These are phyloP conservation scores for Heloderma charlesbogerti DNA, from an alignment of 2,113 vertebrate genomes.

Conservation along the genomic window DNA sequence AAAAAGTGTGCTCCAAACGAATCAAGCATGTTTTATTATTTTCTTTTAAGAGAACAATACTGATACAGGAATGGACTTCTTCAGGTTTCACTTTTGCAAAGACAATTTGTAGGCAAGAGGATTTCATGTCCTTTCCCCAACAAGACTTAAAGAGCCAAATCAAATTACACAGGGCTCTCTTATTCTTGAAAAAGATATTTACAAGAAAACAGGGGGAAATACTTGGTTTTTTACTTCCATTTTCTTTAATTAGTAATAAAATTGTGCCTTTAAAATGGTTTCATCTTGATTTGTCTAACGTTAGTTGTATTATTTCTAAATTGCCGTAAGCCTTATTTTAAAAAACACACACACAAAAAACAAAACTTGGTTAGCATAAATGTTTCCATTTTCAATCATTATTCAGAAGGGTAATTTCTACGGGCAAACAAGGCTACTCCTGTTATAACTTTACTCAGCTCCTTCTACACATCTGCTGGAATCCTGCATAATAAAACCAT, in stretches of 20 bases:
- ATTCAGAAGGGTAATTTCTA: conserved; percentile 42
- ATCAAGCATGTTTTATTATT: not conserved
- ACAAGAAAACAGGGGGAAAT: not conserved
- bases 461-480: conserved; percentile 8
- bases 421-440: conserved; percentile 2
- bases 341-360: not conserved
- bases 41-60: not conserved
- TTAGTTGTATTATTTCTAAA: not conserved
- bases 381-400: conserved; percentile 12
- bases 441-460: not conserved
- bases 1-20: not conserved
- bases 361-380: conserved; percentile 37
- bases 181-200: not conserved
- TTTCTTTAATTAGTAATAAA: not conserved
- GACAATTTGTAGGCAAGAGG: not conserved
- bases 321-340: not conserved
- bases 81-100: not conserved
- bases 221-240: not conserved
- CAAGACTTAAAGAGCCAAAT: not conserved
- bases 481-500: conserved; percentile 51
- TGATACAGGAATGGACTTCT: not conserved
- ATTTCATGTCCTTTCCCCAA: not conserved
- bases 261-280: fast-evolving
- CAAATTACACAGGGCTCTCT: not conserved
- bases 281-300: conserved; percentile 9